Evolutionary conservation across 2,113 vertebrate species (phyloP), one percentile per base, ranked within the genome.

Genomic region (Thomomys bottae): DNA sequence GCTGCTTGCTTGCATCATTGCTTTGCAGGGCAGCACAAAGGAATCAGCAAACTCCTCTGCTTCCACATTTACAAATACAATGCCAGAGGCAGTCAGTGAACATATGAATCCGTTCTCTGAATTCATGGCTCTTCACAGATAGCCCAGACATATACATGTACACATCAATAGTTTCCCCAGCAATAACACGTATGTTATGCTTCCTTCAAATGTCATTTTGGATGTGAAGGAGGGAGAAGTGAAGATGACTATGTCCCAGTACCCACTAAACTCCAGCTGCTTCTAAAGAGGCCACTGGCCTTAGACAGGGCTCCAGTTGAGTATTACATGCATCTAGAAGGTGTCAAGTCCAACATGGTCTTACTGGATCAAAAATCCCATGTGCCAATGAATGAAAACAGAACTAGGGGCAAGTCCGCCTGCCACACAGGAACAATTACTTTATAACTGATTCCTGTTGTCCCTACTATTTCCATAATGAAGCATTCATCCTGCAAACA

Each of bases 1-100:
- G 20, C 32, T 88, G 61, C 10, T 11, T 72, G 3, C 12, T 11
- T 72, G 3, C 12, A 40, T 73, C 70, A 92, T 8, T 73, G 64
- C 59, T 94, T 70, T 86, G 38, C n/a, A 82, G 87, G 88, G 72
- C 28, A 93, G 40, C 45, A 77, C 40, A 90, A 68, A 91, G 30
- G 76, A 79, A 64, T 80, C 63, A 84, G 40, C 72, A 92, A 76
- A 17, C 5, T 14, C 38, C 32, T 66, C 38, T 82, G 68, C 49
- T 61, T 79, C 57, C 63, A 80, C 64, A 54, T 72, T 85, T 73
- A 73, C 32, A 85, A 93, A 67, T 87, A 66, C 6, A 84, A 76
- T 49, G 34, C 88, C 2, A 63, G 10, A 32, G 72, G 40, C 4
- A 76, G 54, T 45, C 18, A 34, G 9, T 73, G 59, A 79, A 64